A percentile compares a stretch with the other conserved stretches of the same genome.
These are phyloP conservation scores for Desmophyllum pertusum DNA, from an alignment of 92 coral and sea anemone species.

Conservation along the genomic window DNA sequence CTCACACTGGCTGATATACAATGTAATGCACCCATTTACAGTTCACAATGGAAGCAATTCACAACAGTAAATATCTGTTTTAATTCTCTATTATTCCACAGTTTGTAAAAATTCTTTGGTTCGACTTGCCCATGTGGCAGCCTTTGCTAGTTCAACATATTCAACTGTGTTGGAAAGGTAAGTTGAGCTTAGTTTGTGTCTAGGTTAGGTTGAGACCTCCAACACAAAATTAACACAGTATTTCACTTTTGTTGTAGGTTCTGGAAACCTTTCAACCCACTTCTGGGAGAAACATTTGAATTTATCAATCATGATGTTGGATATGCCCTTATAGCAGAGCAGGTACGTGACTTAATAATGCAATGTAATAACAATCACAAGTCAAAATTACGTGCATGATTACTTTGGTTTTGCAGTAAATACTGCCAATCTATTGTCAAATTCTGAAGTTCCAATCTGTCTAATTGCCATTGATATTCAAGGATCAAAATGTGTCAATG, in stretches of 20 bases:
- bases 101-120: conserved; percentile 81
- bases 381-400: neutral
- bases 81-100: conserved; percentile 11
- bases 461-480: too few relatives aligned
- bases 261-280: conserved; percentile 99
- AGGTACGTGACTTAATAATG: conserved; percentile 70
- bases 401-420: too few relatives aligned
- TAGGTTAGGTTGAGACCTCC: neutral
- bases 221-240: neutral
- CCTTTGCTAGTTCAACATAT: conserved; percentile 93
- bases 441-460: too few relatives aligned
- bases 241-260: conserved; percentile 61
- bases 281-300: conserved; percentile 98
- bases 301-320: conserved; percentile 85
- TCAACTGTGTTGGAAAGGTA: conserved; percentile 94
- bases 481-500: too few relatives aligned
- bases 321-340: conserved; percentile 89
- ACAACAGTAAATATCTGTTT: neutral
- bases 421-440: too few relatives aligned
- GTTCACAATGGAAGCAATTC: neutral
- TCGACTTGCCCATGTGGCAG: conserved; percentile 91
- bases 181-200: neutral
- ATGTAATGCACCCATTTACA: too few relatives aligned
- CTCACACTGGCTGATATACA: too few relatives aligned
- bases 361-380: neutral